Conservation (phyloP, 2,797 vertebrate species). For the Manis javanica region DNA sequence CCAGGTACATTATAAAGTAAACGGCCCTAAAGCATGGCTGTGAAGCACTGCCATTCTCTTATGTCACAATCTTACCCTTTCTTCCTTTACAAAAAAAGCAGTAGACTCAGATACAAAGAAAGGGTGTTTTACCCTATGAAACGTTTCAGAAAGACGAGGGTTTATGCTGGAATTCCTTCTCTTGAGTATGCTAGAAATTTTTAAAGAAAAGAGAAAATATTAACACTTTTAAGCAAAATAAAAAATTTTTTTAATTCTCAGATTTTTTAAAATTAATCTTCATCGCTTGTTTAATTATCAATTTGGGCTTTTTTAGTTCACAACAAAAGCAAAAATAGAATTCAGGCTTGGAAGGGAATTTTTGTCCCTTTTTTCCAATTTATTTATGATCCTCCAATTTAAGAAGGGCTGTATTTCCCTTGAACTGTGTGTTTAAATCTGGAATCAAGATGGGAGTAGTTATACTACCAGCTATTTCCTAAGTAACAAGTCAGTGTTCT, state of each 20-base stretch:
- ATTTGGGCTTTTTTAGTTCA: background rate
- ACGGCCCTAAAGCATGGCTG: conserved; percentile 32
- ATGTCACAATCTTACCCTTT: background rate
- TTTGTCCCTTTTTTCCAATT: background rate
- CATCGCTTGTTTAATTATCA: background rate
- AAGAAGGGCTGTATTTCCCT: background rate
- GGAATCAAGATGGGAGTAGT: background rate
- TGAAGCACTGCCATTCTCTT: background rate
- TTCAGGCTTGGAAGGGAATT: background rate
- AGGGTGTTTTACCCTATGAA: background rate
- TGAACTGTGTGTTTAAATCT: background rate
- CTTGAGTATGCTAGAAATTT: background rate
- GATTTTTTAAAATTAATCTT: background rate
- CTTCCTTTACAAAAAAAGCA: background rate
- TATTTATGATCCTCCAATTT: background rate
- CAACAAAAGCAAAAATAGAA: background rate
- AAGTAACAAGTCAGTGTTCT: background rate
- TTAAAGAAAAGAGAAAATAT: background rate
- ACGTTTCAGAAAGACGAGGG: background rate
- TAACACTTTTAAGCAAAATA: conserved; percentile 15
- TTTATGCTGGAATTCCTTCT: conserved; percentile 15
- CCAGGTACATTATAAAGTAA: conserved; percentile 78
- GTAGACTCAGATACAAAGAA: background rate
- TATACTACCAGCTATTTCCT: background rate
- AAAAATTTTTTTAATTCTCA: background rate